Base-by-base conservation (phyloP, 2,888 invertebrate species). In the Penaeus monodon region DNA sequence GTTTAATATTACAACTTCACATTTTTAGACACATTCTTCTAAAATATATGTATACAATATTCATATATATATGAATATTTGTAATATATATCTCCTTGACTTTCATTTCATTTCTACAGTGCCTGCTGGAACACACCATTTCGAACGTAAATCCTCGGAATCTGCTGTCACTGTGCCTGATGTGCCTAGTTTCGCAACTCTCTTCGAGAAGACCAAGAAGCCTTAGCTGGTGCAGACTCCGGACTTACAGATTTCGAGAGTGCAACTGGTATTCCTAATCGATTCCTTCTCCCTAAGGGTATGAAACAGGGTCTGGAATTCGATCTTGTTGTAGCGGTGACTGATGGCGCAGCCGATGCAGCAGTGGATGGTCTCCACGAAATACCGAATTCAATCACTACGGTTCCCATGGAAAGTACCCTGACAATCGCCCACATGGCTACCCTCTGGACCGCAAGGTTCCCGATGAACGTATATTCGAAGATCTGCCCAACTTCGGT, bases 141-240 rank as follows among this genome's bases (percentile, higher is more conserved):
- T 96, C 91, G 93, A 94, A 63, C 95, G 96, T 90, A 94, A 94
- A 92, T 95, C 96, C 79, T 92, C 93, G 74, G 95, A 96, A 83
- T 95, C 95, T 93, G 93, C 94, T 91, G 94, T 94, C 91, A 94
- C 94, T 89, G 93, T 94, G 76, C 93, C 94, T 83, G 95, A 96
- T 92, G 63, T 65, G 27, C 86, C 86, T 22, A 86, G 86, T 82
- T 76, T 82, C 77, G 64, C 76, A 27, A 82, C 77, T 17, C 73
- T 86, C 29, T 38, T 81, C 4, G 74, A 74, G 27, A 70, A 63
- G 33, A 33, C 77, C 38, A 57, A n/a, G 81, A 2, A 33, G 85
- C 85, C 22, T 29, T 85, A 10, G 44, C 27, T 22, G 81, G 85
- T 24, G 38, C 63, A 14, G 85, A 81, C 7, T 29, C 74, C 33